Evolutionary conservation across 2,113 vertebrate species (phyloP).

Genomic region (Petromus typicus): DNA sequence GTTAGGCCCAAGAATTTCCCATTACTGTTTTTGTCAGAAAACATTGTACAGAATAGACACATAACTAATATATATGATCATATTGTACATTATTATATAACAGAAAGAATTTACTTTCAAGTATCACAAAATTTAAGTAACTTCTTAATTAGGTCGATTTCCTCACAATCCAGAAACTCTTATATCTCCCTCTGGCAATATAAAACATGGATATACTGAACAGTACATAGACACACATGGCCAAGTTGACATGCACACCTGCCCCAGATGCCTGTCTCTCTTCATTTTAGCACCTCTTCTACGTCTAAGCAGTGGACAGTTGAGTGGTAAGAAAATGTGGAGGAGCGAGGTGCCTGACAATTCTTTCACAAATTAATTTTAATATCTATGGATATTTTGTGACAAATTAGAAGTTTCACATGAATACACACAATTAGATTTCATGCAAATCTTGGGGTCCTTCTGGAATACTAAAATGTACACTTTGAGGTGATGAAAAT

Average conservation of each 20-base stretch:
- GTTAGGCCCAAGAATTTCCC: not conserved
- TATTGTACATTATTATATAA: not conserved
- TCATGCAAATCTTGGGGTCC: slow-evolving; percentile 87
- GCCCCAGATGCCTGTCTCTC: not conserved
- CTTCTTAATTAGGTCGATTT: not conserved
- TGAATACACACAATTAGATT: slow-evolving; percentile 89
- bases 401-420: slow-evolving; percentile 86
- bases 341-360: slow-evolving; percentile 71
- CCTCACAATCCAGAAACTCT: not conserved
- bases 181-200: not conserved
- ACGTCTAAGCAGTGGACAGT: not conserved
- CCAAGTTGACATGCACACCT: too few relatives aligned
- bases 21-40: not conserved
- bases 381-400: slow-evolving; percentile 86
- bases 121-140: not conserved
- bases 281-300: not conserved
- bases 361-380: slow-evolving; percentile 86
- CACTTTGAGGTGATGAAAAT: slow-evolving; percentile 77
- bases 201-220: not conserved
- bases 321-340: slow-evolving; percentile 28
- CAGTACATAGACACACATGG: not conserved
- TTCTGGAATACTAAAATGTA: slow-evolving; percentile 82
- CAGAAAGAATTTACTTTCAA: not conserved
- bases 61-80: not conserved
- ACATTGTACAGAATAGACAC: not conserved